Evolutionary conservation across 2,888 invertebrate species (phyloP), one percentile per base, ranked within the genome.

Genomic region (Zhengitettix transpicula): DNA sequence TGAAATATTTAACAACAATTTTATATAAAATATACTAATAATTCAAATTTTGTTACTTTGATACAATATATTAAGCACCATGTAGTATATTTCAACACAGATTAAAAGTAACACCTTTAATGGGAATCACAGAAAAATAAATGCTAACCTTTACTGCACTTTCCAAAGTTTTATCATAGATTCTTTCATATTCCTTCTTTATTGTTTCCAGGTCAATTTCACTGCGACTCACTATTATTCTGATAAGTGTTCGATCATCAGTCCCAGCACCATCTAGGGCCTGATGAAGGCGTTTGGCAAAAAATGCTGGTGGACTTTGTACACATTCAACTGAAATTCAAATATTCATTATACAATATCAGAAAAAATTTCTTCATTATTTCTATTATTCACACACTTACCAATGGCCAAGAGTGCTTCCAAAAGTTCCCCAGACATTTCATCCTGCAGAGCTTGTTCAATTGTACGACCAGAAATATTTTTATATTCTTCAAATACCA

Each of bases 401-500:
- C 86, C 84, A 62, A 87, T 81, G 54, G 87, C 83, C 40, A 84
- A 76, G 69, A 85, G 77, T 0, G 85, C 86, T 7, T 83, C 80
- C 66, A 80, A 77, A 52, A 86, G 72, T 64, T 85, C 84, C 0
- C 85, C 87, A 62, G 73, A 77, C 68, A 84, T 73, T 73, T 84
- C 82, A 53, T 80, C 78, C 69, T 81, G 80, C 69, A 87, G 78
- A 57, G 85, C 84, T 68, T 86, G 84, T 71, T 85, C 84, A 66
- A 87, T 81, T 64, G 85, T 84, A 69, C 82, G 81, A 0, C 87
- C 87, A 1, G 86, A 78, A 11, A 88, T 71, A 62, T 79, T 78
- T 72, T 84, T 83, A 73, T 89, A 89, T 69, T 83, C 85, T 66
- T 86, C 83, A 71, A 85, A 85, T 56, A 85, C 77, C 60, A 80